Evolutionary conservation across 2,797 vertebrate species (phyloP).

Genomic region (Microctenopoma stevenorrisi): DNA sequence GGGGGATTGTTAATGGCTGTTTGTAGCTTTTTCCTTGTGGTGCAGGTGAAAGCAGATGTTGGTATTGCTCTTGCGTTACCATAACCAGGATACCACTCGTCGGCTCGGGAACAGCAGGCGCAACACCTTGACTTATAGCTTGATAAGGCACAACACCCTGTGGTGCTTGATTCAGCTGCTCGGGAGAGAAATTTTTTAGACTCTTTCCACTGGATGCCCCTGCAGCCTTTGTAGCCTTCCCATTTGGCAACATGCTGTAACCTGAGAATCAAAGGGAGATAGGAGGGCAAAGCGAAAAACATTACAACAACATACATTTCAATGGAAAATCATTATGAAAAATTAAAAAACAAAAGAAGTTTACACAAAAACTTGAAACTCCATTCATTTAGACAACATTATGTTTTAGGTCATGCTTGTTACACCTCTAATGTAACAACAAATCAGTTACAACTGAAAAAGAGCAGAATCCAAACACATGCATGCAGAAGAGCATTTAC

Average conservation of each 20-base stretch:
- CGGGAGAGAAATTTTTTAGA: constrained; percentile 63
- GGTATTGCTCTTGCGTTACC: constrained; percentile 60
- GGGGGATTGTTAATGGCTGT: constrained; percentile 22
- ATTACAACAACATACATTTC: not conserved
- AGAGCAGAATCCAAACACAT: not conserved
- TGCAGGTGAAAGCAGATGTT: constrained; percentile 44
- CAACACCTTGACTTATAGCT: constrained; percentile 21
- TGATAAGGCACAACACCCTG: constrained; percentile 36
- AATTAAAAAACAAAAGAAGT: not conserved
- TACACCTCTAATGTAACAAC: not conserved
- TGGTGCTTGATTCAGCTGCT: constrained; percentile 49
- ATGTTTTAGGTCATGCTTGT: not conserved
- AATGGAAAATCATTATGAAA: not conserved
- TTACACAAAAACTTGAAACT: not conserved
- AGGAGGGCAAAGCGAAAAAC: not conserved
- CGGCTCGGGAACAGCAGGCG: constrained; percentile 18
- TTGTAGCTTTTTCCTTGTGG: constrained; percentile 67
- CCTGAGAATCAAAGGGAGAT: constrained; percentile 60
- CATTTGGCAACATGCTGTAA: constrained; percentile 59
- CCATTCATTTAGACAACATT: not conserved
- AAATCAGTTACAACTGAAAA: not conserved
- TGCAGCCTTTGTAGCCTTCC: constrained; percentile 50
- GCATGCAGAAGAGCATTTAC: constrained; percentile 47
- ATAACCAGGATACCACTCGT: constrained; percentile 43
- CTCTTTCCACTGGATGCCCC: constrained; percentile 46